Evolutionary conservation across 1,140 invertebrate genomes (phyloP).

Genomic region (Drosophila sucinea): DNA sequence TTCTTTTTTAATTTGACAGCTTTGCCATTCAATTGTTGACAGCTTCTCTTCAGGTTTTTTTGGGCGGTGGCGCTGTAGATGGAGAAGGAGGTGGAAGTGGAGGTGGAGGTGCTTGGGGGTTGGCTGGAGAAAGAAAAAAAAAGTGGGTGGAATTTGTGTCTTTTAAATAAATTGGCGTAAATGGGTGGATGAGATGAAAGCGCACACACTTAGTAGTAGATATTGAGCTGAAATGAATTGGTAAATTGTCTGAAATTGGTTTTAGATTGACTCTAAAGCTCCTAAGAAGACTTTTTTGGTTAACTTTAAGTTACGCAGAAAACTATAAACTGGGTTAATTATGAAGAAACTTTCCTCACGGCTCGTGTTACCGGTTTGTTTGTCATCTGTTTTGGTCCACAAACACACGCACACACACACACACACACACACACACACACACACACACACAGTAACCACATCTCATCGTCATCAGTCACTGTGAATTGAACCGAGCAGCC

Average conservation of each 20-base stretch:
- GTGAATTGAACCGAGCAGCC: background rate
- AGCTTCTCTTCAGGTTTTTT: conserved; percentile 19
- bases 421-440: background rate
- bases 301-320: background rate
- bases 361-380: background rate
- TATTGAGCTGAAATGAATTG: too few species aligned
- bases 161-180: conserved; percentile 3
- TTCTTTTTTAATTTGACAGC: conserved; percentile 59
- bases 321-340: conserved; percentile 1
- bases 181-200: background rate
- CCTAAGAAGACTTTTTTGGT: too few species aligned
- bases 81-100: background rate
- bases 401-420: background rate
- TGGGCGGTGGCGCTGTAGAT: background rate
- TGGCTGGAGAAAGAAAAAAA: background rate
- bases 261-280: too few species aligned
- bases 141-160: background rate
- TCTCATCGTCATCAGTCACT: conserved; percentile 8
- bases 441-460: background rate
- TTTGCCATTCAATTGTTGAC: conserved; percentile 62
- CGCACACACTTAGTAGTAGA: too few species aligned
- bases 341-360: background rate
- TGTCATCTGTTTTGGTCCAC: background rate
- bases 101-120: background rate
- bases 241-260: too few species aligned